Evolutionary conservation across 2,113 vertebrate species (phyloP), one percentile per base, ranked within the genome.

Genomic region (Ardeotis arabs): DNA sequence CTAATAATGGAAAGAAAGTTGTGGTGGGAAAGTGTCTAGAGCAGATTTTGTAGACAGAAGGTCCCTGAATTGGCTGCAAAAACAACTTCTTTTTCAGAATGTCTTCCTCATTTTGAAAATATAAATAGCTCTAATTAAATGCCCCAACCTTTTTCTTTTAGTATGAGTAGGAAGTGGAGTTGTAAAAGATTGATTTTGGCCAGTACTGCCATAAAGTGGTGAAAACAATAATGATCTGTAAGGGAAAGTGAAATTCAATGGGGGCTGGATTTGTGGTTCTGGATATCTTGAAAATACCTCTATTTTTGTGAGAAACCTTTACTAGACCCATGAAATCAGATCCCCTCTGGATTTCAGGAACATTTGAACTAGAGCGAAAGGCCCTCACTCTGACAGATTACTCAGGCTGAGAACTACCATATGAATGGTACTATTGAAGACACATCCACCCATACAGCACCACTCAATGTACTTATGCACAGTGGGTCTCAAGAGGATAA

Each of bases 1-100:
- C 96, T 97, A 97, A 97, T 98, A 97, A 96, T 97, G 97, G 95
- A 97, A 98, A 97, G 84, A 89, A 93, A 90, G 79, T 93, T 95
- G 96, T 90, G 95, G 96, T 98, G 97, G 97, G 97, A 98, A 98
- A 97, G 90, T 60, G 28, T 97, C 95, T 96, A 95, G 93, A 87
- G 85, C 63, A 95, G 82, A 89, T 96, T 97, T 97, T 95, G 94
- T 96, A 90, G 95, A 97, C 96, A 96, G 90, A 96, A 96, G 74
- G 92, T 84, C 97, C 94, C 87, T 1, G 3, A 97, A 94, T 93
- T 95, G 95, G 87, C 94, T 98, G 93, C 94, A 97, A 92, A 98
- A 98, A 41, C 87, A 97, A 95, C 97, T 80, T 96, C 77, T 97
- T 97, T 97, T 96, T 95, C 94, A 96, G 97, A 93, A 97, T 94